These are phyloP conservation scores for Heliornis fulica DNA, from an alignment of 2,113 vertebrate species.

Conservation along the genomic window DNA sequence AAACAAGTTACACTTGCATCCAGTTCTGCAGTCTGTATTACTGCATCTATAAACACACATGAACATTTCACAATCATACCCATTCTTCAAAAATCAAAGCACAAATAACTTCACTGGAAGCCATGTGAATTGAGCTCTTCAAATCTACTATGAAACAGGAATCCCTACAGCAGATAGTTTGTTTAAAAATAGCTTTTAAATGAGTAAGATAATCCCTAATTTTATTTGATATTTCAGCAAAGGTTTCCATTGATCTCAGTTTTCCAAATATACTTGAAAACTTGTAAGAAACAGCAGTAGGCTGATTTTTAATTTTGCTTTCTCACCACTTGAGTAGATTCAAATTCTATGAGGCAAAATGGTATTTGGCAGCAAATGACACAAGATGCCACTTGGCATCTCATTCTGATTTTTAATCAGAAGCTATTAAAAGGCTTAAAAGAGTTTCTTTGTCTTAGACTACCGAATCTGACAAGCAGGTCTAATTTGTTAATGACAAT, in stretches of 20 bases:
- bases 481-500: background rate
- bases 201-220: background rate
- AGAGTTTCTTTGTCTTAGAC: background rate
- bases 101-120: background rate
- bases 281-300: slow-evolving; percentile 7
- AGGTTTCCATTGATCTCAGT: slow-evolving; percentile 1
- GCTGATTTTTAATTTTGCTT: slow-evolving; percentile 42
- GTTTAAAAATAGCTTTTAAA: slow-evolving; percentile 7
- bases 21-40: background rate
- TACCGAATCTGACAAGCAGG: background rate
- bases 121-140: background rate
- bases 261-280: slow-evolving; percentile 11
- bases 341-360: slow-evolving; percentile 20
- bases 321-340: slow-evolving; percentile 23
- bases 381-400: slow-evolving; percentile 26
- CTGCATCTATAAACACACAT: background rate
- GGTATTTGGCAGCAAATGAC: slow-evolving; percentile 2
- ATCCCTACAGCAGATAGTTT: background rate
- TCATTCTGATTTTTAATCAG: slow-evolving; percentile 6
- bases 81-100: background rate
- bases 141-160: background rate
- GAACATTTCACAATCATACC: background rate
- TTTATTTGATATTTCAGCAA: slow-evolving; percentile 36
- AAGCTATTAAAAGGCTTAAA: background rate
- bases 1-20: background rate